Evolutionary conservation across 2,888 invertebrate genomes (phyloP), one percentile per base, ranked within the genome.

Genomic region (Dioctria rufipes): DNA sequence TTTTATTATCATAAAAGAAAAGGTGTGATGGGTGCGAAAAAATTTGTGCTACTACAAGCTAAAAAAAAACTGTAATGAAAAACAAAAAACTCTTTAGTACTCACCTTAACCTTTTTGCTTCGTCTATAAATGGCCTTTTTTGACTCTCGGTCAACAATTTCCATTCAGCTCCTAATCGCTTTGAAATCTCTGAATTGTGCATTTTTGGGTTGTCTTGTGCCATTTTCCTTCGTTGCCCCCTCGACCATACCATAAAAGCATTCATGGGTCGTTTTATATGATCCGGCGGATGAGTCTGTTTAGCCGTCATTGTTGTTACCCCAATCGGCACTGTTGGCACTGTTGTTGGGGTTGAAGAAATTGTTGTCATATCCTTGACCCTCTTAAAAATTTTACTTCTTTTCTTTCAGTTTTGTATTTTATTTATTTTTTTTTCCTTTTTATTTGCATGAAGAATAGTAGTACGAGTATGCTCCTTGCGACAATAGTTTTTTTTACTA

Each of bases 191-290:
- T 25, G 25, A 25, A 25, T 25, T 25, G 25, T 25, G 95, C 95
- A 95, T 95, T 90, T 95, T 98, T 85, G 98, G 98, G 89, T 98
- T 97, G 86, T 98, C 97, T 90, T 95, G 93, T 0, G 98, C 96
- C 89, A 98, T 98, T 90, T 97, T 96, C 82, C 97, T 92, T 63
- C 98, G 91, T 89, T 98, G 97, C 75, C 96, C 95, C 77, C 97
- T 90, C 46, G 97, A 97, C 98, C 98, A 98, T 37, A 89, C 98
- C 97, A 98, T 98, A 90, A 98, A 98, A 1, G 98, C 98, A 90
- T 98, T 98, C 98, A 98, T 98, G 58, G 98, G 98, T 80, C 98
- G 91, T 89, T 98, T 98, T 85, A 98, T 96, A 88, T 97, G 96
- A 88, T 94, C 94, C 84, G 90, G 89, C 81, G 89, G 92, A 80